Conservation (phyloP, 2,797 vertebrate genomes). For the Phalloptychus januarius region DNA sequence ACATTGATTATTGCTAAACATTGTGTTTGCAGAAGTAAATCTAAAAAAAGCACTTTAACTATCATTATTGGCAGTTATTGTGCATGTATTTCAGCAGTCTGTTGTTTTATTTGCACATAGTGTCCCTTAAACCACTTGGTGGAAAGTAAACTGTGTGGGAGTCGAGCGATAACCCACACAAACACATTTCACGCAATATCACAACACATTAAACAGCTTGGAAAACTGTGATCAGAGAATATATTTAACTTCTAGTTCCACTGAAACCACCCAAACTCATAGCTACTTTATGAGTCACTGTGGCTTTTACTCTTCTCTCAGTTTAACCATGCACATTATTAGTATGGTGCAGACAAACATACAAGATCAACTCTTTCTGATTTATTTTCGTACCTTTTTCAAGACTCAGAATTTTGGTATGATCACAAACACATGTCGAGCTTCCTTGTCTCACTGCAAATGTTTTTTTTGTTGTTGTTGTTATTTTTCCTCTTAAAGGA, state of each 20-base stretch:
- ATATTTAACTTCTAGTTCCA: constrained; percentile 23
- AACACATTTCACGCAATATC: constrained; percentile 43
- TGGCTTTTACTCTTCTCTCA: not conserved
- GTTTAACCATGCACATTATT: not conserved
- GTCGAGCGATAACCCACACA: constrained; percentile 38
- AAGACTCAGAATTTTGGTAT: constrained; percentile 8
- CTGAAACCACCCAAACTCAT: not conserved
- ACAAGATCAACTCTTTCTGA: constrained; percentile 16
- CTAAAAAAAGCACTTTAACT: not conserved
- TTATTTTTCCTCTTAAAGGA: constrained; percentile 49
- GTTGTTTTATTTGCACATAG: constrained; percentile 26
- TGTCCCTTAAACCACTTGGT: constrained; percentile 42
- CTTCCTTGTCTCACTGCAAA: constrained; percentile 34
- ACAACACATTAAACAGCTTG: constrained; percentile 40
- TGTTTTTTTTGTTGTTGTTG: not conserved
- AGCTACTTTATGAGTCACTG: constrained; percentile 8
- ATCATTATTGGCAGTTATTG: not conserved
- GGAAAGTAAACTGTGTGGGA: constrained; percentile 31
- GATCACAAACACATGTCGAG: constrained; percentile 1
- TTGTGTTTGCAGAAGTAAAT: not conserved
- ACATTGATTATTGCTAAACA: constrained; percentile 15
- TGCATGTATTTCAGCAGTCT: constrained; percentile 10
- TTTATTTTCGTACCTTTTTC: constrained; percentile 18
- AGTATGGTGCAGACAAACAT: not conserved
- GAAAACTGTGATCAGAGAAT: constrained; percentile 31